Percentiles rank a stretch among this genome's conserved stretches.
These are phyloP conservation scores for Eospalax fontanierii DNA, from an alignment of 2,797 vertebrate genomes.

Conservation along the genomic window DNA sequence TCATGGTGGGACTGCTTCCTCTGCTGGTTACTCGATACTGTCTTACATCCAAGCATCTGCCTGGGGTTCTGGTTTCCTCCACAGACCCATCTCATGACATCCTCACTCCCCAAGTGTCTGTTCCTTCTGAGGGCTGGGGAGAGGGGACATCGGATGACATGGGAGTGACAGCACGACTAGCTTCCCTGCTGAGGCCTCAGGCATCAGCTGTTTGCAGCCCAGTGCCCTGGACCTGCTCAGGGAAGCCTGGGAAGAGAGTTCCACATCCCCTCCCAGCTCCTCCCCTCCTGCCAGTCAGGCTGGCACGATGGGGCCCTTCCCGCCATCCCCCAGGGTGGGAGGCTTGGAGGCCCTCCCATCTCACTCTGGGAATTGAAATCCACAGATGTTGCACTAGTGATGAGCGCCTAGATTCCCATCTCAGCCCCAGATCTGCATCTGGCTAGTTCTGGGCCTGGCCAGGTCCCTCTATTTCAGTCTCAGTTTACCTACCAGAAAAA, in stretches of 20 bases:
- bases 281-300: not conserved
- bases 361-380: not conserved
- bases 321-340: not conserved
- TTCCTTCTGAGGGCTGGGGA: not conserved
- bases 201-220: not conserved
- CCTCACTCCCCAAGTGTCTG: too few relatives aligned
- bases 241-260: not conserved
- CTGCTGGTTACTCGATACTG: not conserved
- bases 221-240: not conserved
- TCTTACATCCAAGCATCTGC: not conserved
- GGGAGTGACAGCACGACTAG: not conserved
- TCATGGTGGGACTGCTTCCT: not conserved
- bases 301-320: too few relatives aligned
- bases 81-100: too few relatives aligned
- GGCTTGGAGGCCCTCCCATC: too few relatives aligned
- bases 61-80: not conserved
- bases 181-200: not conserved
- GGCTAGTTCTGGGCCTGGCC: not conserved
- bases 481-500: not conserved
- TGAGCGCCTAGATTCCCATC: not conserved
- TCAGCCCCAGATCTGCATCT: not conserved
- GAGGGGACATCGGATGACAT: not conserved
- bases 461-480: not conserved
- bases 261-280: not conserved
- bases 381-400: not conserved